Evolutionary conservation across 2,797 vertebrate species (phyloP).

Genomic region (Ptychadena robeensis): DNA sequence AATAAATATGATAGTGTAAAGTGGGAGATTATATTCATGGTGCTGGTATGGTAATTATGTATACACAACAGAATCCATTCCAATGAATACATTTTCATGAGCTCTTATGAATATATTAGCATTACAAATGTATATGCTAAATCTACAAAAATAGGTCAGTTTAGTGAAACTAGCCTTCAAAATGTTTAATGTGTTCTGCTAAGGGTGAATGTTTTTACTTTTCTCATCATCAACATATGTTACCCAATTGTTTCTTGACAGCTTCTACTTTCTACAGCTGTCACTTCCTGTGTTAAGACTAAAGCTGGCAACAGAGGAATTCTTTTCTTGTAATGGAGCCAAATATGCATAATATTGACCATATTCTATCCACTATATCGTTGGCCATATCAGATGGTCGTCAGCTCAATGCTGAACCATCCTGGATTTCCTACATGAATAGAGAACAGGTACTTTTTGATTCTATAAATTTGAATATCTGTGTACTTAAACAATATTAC

Average conservation of each 20-base stretch:
- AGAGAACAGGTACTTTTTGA: background rate
- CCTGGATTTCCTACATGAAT: background rate
- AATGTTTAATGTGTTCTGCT: slow-evolving; percentile 50
- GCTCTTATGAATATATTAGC: slow-evolving; percentile 49
- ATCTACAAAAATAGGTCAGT: slow-evolving; percentile 50
- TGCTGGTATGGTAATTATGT: slow-evolving; percentile 53
- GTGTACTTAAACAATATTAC: background rate
- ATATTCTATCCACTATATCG: background rate
- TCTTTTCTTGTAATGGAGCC: background rate
- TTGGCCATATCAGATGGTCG: background rate
- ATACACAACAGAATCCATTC: slow-evolving; percentile 47
- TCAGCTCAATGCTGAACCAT: background rate
- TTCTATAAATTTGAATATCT: background rate
- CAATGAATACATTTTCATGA: slow-evolving; percentile 39
- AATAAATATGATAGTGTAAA: slow-evolving; percentile 33
- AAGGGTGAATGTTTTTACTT: slow-evolving; percentile 49
- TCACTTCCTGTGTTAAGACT: slow-evolving; percentile 42
- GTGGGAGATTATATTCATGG: slow-evolving; percentile 14
- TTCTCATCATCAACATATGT: slow-evolving; percentile 59
- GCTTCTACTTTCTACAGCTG: slow-evolving; percentile 48
- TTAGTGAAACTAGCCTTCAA: slow-evolving; percentile 42
- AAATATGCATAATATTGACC: slow-evolving; percentile 1
- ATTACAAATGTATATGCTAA: slow-evolving; percentile 45
- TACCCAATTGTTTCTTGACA: slow-evolving; percentile 57
- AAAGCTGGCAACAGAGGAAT: slow-evolving; percentile 39